Base-by-base conservation (phyloP, 1,140 invertebrate genomes). In the Drosophila eugracilis region DNA sequence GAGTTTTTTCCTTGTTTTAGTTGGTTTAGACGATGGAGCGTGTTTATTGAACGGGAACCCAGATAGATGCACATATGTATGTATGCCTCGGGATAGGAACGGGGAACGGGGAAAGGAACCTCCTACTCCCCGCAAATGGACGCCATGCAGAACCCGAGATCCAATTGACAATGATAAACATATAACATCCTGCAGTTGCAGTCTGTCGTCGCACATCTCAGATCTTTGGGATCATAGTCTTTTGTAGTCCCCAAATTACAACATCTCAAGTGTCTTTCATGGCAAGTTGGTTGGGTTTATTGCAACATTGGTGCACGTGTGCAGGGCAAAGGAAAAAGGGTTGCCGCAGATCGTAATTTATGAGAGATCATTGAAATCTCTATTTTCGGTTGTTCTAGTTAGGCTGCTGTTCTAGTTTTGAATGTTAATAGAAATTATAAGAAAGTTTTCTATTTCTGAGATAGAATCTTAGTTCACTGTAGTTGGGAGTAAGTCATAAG, bases 141-240 rank as follows among this genome's bases (percentile, higher is more conserved):
- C 70, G 63, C 50, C 54, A 41, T 63, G 65, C 52, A 70, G 65
- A 75, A 75, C 71, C 66, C 71, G 73, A 77, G 76, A 73, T 75
- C 77, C 79, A 77, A 83, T 71, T 85, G 81, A 81, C 45, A 85
- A 70, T 71, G 69, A 86, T 85, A 85, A 85, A 85, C 81, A 85
- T 81, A 62, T 81, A 62, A 65, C 60, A 65, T 65, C 81, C 81
- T 85, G 81, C 81, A 74, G 81, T 86, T 81, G 81, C 39, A 54
- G 50, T 71, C 65, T 60, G 63, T 85, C 79, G 80, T 45, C 72
- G 48, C 34, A 14, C 45, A 28, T 17, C 22, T 37, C 24, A 39
- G 52, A 52, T 50, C 36, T 34, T 53, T 9, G 19, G 44, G 44
- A 48, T 49, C 36, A n/a, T n/a, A n/a, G n/a, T n/a, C n/a, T n/a